Evolutionary conservation across 2,888 invertebrate genomes (phyloP), one percentile per base, ranked within the genome.

Genomic region (Hyposoter dolosus): DNA sequence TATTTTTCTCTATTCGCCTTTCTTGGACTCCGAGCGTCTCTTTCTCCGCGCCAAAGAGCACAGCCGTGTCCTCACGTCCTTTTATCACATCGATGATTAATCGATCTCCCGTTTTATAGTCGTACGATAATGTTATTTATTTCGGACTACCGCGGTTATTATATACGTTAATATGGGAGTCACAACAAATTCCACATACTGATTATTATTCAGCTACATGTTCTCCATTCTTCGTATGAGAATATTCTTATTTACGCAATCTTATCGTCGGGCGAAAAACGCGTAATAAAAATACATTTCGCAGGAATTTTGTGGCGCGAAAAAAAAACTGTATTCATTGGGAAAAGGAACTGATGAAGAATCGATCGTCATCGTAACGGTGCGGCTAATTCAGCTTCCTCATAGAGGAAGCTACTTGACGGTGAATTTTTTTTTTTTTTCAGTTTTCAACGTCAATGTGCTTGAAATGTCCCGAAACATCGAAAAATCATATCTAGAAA

Each of bases 71-170:
- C 19, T n/a, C 60, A 3, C 40, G 47, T 71, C 71, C 45, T 71
- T 79, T 60, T 72, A 80, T 80, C 72, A n/a, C 50, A 40, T 17
- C 71, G 63, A 80, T 80, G 80, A 80, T 80, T 65, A 80, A 80
- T 80, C 63, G 80, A 65, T 40, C 50, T 28, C 19, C n/a, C 72
- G 50, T 40, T 80, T 72, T 65, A 77, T 63, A 7, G 12, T 47
- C 32, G 47, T 32, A 75, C 15, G 23, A 19, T 19, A 60, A 53
- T 10, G 4, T 28, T 12, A 60, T 10, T 60, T 5, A 60, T 60
- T 60, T 60, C 1, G 1, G 5, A 28, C 12, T 28, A 15, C 15
- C 60, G 28, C 1, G 4, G 9, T 28, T 28, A 60, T 60, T 60
- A 60, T 28, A 60, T 60, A 28, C 10, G 6, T 15, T 28, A 28